phyloP scores from a whole-genome alignment of 1,140 invertebrate species.

The Brachystomella parvula region DNA sequence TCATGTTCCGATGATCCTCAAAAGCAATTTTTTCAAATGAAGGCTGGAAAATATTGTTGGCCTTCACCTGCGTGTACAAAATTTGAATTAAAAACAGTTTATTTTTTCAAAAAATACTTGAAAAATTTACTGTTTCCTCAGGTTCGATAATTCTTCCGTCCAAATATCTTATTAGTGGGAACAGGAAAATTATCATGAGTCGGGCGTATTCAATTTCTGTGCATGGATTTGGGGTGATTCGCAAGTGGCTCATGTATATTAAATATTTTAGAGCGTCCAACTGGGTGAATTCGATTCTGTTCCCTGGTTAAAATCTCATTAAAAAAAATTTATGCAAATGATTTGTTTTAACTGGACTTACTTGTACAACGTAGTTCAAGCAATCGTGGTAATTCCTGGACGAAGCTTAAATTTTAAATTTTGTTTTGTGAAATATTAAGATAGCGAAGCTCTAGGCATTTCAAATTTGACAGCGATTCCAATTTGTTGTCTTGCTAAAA shows the following conservation, averaged over 20 bases:
- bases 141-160: slow-evolving; percentile 14
- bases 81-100: too few species aligned
- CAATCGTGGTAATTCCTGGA: slow-evolving; percentile 5
- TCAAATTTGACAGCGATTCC: neutral
- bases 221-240: slow-evolving; percentile 23
- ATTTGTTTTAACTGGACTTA: neutral
- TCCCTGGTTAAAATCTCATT: too few species aligned
- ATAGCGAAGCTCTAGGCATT: slow-evolving; percentile 14
- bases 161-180: slow-evolving; percentile 20
- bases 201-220: slow-evolving; percentile 5
- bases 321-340: neutral
- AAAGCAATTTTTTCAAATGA: slow-evolving; percentile 15
- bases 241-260: slow-evolving; percentile 11
- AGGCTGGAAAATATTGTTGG: slow-evolving; percentile 23
- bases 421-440: slow-evolving; percentile 22
- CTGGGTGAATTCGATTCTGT: slow-evolving; percentile 20
- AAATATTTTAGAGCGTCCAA: slow-evolving; percentile 17
- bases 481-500: slow-evolving; percentile 13
- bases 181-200: slow-evolving; percentile 12
- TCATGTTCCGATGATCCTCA: slow-evolving; percentile 11
- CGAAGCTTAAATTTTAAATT: slow-evolving; percentile 3
- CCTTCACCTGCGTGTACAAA: slow-evolving; percentile 9
- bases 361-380: slow-evolving; percentile 16
- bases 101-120: too few species aligned
- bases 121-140: slow-evolving; percentile 12